Base-by-base conservation (phyloP, 2,888 invertebrate genomes). In the Drosophila kambysellisi region DNA sequence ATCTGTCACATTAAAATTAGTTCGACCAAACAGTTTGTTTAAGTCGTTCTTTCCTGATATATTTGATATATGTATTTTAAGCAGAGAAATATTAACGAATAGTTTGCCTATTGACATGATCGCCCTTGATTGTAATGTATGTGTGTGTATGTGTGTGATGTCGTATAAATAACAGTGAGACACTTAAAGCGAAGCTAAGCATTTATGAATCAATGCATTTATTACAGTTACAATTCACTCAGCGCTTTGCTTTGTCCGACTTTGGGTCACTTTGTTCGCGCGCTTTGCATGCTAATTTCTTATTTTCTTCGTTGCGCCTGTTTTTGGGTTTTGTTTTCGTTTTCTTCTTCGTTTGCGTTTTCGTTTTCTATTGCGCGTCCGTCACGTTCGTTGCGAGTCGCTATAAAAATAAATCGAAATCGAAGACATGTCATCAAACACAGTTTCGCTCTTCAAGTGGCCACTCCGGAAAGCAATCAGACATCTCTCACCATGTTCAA, bases 341-440 rank as follows among this genome's bases (percentile, higher is more conserved):
- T 39, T 17, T 39, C 37, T 29, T 37, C 2, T 39, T 35, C 51
- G 41, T 30, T 9, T 43, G 20, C 35, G n/a, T 30, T 9, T 43
- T 43, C 35, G n/a, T 52, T 62, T 74, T 69, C 56, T 70, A 33
- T 46, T 43, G 66, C 17, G 66, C 39, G 59, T 70, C 60, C 69
- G 74, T 68, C 87, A 82, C 87, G 83, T 83, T 62, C 80, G 61
- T 56, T 65, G 53, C 51, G 74, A 77, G 70, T 74, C 60, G 74
- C 74, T 66, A 77, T 86, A 83, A 83, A 81, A 82, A 86, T 80
- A 83, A 85, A 82, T 85, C 76, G 82, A 82, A 78, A 72, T 60
- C 65, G 76, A 48, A 65, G 66, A 68, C 70, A 66, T 53, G 65
- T 58, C 69, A 82, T 80, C 82, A 82, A 78, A 80, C 41, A 65